These are phyloP conservation scores for Bradypodion ventrale DNA, from an alignment of 2,797 vertebrate genomes.

Conservation along the genomic window DNA sequence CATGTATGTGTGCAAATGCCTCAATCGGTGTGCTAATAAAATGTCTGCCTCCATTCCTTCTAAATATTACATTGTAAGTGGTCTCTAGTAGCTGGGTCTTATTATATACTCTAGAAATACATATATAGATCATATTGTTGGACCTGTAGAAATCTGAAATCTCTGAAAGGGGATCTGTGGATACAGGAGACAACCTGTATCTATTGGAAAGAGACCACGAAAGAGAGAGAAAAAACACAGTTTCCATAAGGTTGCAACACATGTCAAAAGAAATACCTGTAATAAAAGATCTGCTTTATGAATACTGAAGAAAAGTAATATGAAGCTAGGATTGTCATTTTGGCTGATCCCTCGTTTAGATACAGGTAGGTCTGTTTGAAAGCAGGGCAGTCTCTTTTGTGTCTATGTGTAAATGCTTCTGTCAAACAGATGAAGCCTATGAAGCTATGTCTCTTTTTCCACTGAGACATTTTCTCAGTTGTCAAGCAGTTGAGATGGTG, in stretches of 20 bases:
- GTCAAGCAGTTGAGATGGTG: conserved; percentile 48
- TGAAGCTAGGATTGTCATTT: background rate
- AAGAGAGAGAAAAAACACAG: background rate
- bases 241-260: background rate
- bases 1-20: no score
- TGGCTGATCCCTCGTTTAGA: background rate
- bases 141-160: no score
- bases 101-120: no score
- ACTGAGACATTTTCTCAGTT: conserved; percentile 36
- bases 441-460: conserved; percentile 45
- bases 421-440: conserved; percentile 42
- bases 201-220: no score
- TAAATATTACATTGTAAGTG: no score
- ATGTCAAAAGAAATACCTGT: background rate
- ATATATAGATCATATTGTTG: no score
- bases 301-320: background rate
- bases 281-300: background rate
- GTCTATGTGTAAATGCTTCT: conserved; percentile 27
- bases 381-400: background rate
- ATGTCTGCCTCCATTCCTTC: no score
- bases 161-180: no score
- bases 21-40: no score
- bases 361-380: background rate
- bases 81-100: no score
- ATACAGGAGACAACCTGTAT: no score